Evolutionary conservation across 2,888 invertebrate species (phyloP).

Genomic region (Blomia tropicalis): DNA sequence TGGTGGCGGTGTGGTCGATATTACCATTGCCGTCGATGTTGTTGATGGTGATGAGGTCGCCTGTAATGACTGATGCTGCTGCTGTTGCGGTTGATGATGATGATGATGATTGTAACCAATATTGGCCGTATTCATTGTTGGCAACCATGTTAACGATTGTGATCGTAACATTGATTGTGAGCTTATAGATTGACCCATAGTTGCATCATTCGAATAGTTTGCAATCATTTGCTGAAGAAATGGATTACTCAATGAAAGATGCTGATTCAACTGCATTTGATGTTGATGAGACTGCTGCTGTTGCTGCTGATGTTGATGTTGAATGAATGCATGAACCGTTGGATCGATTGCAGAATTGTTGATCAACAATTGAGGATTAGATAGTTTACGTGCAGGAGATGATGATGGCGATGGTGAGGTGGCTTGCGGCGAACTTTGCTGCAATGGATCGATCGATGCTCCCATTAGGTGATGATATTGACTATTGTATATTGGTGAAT

Average conservation of each 20-base stretch:
- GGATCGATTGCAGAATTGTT: neutral
- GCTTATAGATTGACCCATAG: neutral
- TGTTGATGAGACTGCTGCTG: constrained; percentile 15
- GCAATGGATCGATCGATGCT: no score
- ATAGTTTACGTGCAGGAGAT: neutral
- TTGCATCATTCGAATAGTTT: no score
- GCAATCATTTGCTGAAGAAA: neutral
- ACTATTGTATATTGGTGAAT: no score
- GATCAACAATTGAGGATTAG: neutral
- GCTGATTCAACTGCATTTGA: neutral
- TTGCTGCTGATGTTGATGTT: constrained; percentile 10
- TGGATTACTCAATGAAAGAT: neutral
- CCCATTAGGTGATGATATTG: no score
- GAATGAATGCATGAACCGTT: neutral
- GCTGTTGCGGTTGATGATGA: neutral
- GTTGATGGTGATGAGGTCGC: neutral
- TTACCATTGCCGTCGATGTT: neutral
- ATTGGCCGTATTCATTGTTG: neutral
- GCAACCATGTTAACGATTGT: constrained; percentile 5
- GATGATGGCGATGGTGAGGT: neutral
- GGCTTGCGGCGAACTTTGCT: neutral
- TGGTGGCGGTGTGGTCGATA: neutral
- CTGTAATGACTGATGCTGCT: neutral
- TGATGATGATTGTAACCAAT: neutral
- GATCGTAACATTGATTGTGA: neutral